phyloP scores from a whole-genome alignment of 2,888 invertebrate genomes.

The Drosophila paracracens region DNA sequence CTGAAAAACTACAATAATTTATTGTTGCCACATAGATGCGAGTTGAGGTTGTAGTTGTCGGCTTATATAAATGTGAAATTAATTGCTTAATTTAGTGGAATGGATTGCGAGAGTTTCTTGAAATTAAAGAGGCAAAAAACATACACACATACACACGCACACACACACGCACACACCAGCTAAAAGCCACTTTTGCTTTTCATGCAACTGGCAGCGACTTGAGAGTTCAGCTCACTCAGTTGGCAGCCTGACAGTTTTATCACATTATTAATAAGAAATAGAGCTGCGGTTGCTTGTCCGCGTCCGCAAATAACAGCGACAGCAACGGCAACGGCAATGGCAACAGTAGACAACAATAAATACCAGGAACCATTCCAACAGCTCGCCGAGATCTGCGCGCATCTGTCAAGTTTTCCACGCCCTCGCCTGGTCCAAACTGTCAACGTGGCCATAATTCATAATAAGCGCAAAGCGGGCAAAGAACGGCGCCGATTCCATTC shows the following conservation, averaged over 20 bases:
- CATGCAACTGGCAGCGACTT: constrained; percentile 34
- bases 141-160: background rate
- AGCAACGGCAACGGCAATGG: background rate
- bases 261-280: constrained; percentile 79
- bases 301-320: constrained; percentile 19
- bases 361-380: constrained; percentile 52
- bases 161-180: background rate
- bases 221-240: constrained; percentile 59
- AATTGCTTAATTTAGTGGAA: constrained; percentile 81
- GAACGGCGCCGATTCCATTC: constrained; percentile 65
- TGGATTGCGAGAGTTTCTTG: constrained; percentile 70
- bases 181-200: constrained; percentile 57
- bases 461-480: constrained; percentile 56
- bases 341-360: constrained; percentile 35
- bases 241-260: constrained; percentile 73
- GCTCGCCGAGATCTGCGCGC: constrained; percentile 64
- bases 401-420: constrained; percentile 81
- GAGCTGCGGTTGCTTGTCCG: constrained; percentile 50
- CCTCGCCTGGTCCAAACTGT: constrained; percentile 77
- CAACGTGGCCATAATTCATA: constrained; percentile 80
- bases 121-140: constrained; percentile 18
- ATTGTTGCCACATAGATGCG: constrained; percentile 55
- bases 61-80: constrained; percentile 78
- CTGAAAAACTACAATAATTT: constrained; percentile 63
- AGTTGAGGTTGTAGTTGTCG: constrained; percentile 64